Base-by-base conservation (phyloP, 1,140 invertebrate species). In the Formica exsecta region DNA sequence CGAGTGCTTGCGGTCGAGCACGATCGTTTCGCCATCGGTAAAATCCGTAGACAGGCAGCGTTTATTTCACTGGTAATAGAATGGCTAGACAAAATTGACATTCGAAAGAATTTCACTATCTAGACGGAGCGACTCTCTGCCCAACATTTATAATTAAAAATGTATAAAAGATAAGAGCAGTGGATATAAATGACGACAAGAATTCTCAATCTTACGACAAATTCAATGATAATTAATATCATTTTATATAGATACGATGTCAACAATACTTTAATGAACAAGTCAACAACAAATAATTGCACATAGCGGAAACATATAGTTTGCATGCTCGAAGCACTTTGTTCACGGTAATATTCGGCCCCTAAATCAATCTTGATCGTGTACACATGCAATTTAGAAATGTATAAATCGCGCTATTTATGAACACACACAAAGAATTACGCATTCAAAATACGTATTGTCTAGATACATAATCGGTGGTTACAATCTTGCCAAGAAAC, bases 401-500 rank as follows among this genome's bases (percentile, higher is more conserved):
- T 4, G 41, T 9, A 64, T 64, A 76, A 76, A 76, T 25, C 0
- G 25, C 38, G 7, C 38, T 76, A 59, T 74, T 76, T 76, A 32
- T 29, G 32, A 29, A 57, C 44, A 81, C 76, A 64, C 62, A 88
- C 1, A 32, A 32, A 32, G 32, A 32, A 71, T 89, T 62, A 88
- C 74, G n/a, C 61, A 81, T 89, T 36, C 59, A 61, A 86, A 66
- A 81, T 88, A 77, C 57, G 62, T 85, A 79, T 76, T 84, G 75
- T 92, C 91, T 92, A 92, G 89, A 92, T 29, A 32, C 2, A 32
- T 89, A 87, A 89, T 85, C 75, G 86, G 86, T 85, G 86, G 90
- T 92, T 89, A 90, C 90, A 91, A 86, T 70, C 57, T 86, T 92
- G 92, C 92, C 92, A 93, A 92, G 88, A 92, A 92, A 77, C 22